These are phyloP conservation scores for Limnothrissa miodon DNA, from an alignment of 2,113 vertebrate species.

Conservation along the genomic window DNA sequence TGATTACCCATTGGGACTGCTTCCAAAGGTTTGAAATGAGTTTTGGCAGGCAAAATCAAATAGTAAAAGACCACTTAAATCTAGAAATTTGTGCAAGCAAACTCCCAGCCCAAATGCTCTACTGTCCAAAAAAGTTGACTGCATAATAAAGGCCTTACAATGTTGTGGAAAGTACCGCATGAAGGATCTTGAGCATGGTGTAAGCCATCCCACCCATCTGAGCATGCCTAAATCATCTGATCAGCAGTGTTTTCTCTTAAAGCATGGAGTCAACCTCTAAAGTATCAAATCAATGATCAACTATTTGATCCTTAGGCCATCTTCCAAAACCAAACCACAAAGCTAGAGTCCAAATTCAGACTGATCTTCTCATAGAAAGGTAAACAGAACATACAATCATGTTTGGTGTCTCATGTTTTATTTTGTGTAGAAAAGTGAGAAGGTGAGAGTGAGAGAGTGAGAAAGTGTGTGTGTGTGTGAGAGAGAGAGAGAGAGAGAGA, in stretches of 20 bases:
- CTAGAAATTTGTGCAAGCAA: neutral
- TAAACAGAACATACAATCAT: neutral
- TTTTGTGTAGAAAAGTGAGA: no score
- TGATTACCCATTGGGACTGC: neutral
- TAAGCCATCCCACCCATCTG: neutral
- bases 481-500: no score
- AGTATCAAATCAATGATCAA: no score
- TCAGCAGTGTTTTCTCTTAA: neutral
- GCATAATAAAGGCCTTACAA: neutral
- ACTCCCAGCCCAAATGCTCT: neutral
- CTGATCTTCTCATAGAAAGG: neutral
- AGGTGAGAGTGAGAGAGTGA: no score
- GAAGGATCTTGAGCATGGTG: neutral
- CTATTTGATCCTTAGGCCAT: neutral
- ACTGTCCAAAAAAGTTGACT: neutral
- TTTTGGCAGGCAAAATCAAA: constrained; percentile 11
- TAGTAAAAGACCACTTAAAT: neutral
- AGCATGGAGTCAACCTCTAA: no score
- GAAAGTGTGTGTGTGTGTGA: no score
- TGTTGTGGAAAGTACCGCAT: neutral
- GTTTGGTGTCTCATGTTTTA: no score
- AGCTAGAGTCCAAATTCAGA: neutral
- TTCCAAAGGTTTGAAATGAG: constrained; percentile 6
- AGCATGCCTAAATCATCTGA: neutral
- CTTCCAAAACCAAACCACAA: neutral